Evolutionary conservation across 2,888 invertebrate species (phyloP), one percentile per base, ranked within the genome.

Genomic region (Noctuana brunneofusca): DNA sequence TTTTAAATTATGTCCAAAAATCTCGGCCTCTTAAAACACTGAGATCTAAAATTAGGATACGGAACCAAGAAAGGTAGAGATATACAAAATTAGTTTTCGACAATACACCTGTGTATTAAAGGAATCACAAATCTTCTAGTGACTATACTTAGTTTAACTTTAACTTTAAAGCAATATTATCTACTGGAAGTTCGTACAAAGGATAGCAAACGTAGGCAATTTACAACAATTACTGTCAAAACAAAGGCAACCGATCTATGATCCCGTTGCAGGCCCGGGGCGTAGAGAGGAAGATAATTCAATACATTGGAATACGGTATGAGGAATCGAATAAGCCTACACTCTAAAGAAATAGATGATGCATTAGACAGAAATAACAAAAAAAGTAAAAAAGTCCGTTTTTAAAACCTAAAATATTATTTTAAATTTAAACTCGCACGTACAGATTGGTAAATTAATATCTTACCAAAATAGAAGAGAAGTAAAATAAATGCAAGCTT

Each of bases 141-240:
- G 9, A 20, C 8, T 1, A 8, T 20, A 20, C 20, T 11, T 20
- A 20, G 46, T 11, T 20, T 1, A 9, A 18, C 11, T 20, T 18
- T 14, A n/a, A 20, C 12, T 4, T 24, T 43, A 24, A 16, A 41
- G 55, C 43, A 6, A 54, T 16, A 20, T 41, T 27, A 16, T 16
- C 38, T n/a, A 41, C 35, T 20, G 22, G 22, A 12, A n/a, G 50
- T 18, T 32, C 32, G 16, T 62, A 49, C 55, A 62, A 62, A 38
- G 27, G 49, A 62, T 49, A 49, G 71, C 71, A 65, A 67, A 67
- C 67, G 68, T 71, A 65, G 68, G 81, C 75, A 78, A 84, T 84
- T 75, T 78, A 81, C 78, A 80, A 82, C 87, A 80, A 87, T 89
- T 88, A 86, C 89, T 89, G 87, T 89, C 87, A 84, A 79, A 83